phyloP scores from a whole-genome alignment of 2,113 vertebrate species.

The Atherinomorus stipes region DNA sequence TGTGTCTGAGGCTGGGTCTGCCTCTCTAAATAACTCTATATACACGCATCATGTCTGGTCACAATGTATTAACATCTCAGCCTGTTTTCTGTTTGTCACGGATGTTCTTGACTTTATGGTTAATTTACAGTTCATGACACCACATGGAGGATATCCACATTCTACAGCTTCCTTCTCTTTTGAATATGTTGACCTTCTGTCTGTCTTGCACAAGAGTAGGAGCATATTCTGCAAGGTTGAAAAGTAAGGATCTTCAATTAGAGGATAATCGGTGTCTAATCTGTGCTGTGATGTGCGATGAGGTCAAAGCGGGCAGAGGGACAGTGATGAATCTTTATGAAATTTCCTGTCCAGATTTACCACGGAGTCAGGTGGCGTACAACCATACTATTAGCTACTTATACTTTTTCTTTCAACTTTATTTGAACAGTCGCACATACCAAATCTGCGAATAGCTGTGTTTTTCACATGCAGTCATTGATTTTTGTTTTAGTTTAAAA shows the following conservation, averaged over 20 bases:
- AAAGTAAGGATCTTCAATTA: conserved; percentile 79
- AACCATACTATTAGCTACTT: conserved; percentile 43
- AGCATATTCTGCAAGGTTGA: conserved; percentile 77
- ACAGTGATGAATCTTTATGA: conserved; percentile 82
- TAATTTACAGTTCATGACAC: conserved; percentile 30
- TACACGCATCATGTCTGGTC: conserved; percentile 37
- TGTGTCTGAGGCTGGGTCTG: conserved; percentile 48
- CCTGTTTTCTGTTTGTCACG: conserved; percentile 9
- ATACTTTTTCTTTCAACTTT: conserved; percentile 15
- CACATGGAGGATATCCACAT: conserved; percentile 22
- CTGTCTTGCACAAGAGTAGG: conserved; percentile 50
- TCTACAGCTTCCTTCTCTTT: conserved; percentile 14
- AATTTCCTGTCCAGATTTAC: conserved; percentile 73
- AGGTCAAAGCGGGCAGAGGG: conserved; percentile 80
- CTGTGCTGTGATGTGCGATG: conserved; percentile 78
- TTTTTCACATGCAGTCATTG: conserved; percentile 13
- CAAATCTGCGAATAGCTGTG: not conserved
- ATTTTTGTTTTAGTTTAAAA: conserved; percentile 26
- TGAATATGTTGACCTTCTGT: conserved; percentile 49
- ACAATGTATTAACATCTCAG: conserved; percentile 26
- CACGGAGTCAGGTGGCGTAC: conserved; percentile 59
- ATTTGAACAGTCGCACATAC: not conserved
- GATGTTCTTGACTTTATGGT: conserved; percentile 3
- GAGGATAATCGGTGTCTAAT: conserved; percentile 80
- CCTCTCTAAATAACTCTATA: conserved; percentile 58